These are phyloP conservation scores for human (Homo sapiens) DNA, from an alignment of 2,113 vertebrate genomes.

Conservation along the genomic window DNA sequence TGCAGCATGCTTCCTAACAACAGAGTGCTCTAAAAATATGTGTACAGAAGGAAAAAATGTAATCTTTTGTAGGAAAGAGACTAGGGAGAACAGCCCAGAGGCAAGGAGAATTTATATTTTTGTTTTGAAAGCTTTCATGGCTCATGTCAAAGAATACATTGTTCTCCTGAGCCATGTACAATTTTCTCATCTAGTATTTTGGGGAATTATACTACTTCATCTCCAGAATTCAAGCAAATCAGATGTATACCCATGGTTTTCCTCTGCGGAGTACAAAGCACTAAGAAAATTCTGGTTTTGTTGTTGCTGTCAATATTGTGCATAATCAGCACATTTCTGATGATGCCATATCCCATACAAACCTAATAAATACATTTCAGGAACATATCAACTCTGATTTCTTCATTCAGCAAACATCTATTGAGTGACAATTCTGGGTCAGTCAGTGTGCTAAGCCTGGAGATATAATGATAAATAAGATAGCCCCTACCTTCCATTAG, in stretches of 20 bases:
- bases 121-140: conserved; percentile 57
- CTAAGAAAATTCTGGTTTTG: conserved; percentile 25
- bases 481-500: background rate
- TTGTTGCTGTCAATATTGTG: background rate
- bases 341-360: background rate
- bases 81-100: conserved; percentile 29
- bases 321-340: background rate
- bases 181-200: conserved; percentile 57
- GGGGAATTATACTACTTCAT: conserved; percentile 35
- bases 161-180: conserved; percentile 53
- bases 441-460: background rate
- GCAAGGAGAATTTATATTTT: conserved; percentile 53
- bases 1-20: conserved; percentile 18
- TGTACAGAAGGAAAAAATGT: conserved; percentile 43
- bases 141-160: conserved; percentile 61
- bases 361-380: conserved; percentile 35
- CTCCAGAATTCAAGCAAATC: conserved; percentile 55
- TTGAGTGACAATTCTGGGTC: background rate
- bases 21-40: conserved; percentile 59
- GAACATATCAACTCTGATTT: background rate
- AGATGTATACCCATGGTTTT: background rate
- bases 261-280: conserved; percentile 11
- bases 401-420: background rate
- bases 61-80: conserved; percentile 12
- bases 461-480: background rate